Evolutionary conservation across 2,113 vertebrate genomes (phyloP).

Genomic region (Balaeniceps rex): DNA sequence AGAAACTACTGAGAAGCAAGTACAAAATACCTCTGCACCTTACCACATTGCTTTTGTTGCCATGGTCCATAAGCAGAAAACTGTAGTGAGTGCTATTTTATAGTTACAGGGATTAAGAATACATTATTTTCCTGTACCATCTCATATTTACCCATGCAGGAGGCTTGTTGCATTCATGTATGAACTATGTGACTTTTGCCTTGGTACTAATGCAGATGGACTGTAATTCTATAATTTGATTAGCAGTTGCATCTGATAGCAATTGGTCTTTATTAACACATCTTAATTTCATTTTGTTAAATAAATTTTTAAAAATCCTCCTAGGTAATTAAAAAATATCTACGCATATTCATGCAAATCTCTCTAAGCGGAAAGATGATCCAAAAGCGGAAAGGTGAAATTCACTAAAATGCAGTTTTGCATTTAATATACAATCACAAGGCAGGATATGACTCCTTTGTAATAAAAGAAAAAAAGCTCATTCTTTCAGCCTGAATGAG

Average conservation of each 20-base stretch:
- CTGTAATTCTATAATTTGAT: neutral
- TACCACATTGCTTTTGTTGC: neutral
- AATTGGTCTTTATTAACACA: neutral
- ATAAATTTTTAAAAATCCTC: neutral
- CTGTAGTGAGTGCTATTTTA: neutral
- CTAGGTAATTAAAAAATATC: neutral
- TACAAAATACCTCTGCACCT: neutral
- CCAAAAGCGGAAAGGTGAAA: neutral
- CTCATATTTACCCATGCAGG: neutral
- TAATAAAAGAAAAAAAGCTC: neutral
- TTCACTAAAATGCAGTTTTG: neutral
- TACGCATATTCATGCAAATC: neutral
- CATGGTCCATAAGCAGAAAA: neutral
- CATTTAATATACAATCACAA: neutral
- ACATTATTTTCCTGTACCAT: neutral
- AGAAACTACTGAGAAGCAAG: neutral
- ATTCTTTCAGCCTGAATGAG: neutral
- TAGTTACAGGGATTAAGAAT: neutral
- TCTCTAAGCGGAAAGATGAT: neutral
- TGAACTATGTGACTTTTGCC: neutral
- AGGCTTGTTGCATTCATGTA: neutral
- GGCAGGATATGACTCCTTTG: neutral
- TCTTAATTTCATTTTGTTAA: neutral
- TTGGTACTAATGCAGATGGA: neutral
- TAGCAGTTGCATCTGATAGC: neutral